These are phyloP conservation scores for Hydrolagus affinis DNA, from an alignment of 2,113 vertebrate species.

Conservation along the genomic window DNA sequence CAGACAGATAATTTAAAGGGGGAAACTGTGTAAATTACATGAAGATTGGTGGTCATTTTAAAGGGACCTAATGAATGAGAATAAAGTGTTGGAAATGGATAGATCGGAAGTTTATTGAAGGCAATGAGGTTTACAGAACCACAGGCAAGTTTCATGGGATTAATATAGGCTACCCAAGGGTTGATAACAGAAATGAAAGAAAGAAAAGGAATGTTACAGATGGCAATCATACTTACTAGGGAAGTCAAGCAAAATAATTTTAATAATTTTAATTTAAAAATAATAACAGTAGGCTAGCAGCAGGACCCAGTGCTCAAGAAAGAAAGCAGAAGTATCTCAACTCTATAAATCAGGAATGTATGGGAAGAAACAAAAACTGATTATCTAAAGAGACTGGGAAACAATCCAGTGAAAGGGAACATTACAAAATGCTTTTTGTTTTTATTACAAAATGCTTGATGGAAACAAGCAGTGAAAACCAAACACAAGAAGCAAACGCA, in stretches of 20 bases:
- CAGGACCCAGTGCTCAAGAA: background rate
- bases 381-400: background rate
- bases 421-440: background rate
- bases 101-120: too few species aligned
- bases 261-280: background rate
- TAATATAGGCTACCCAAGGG: too few species aligned
- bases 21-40: too few species aligned
- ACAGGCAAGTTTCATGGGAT: too few species aligned
- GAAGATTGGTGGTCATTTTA: too few species aligned
- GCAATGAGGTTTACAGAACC: too few species aligned
- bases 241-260: background rate
- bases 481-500: background rate
- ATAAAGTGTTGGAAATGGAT: too few species aligned
- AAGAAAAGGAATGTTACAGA: background rate
- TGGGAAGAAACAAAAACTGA: background rate
- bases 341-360: background rate
- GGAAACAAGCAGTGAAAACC: background rate
- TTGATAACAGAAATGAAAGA: background rate
- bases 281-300: background rate
- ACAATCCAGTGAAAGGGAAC: background rate
- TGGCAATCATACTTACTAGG: background rate
- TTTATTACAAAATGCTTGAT: background rate
- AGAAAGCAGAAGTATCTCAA: background rate
- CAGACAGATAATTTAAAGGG: background rate
- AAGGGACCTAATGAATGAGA: too few species aligned